Evolutionary conservation across 2,797 vertebrate species (phyloP).

Genomic region (Parambassis ranga): DNA sequence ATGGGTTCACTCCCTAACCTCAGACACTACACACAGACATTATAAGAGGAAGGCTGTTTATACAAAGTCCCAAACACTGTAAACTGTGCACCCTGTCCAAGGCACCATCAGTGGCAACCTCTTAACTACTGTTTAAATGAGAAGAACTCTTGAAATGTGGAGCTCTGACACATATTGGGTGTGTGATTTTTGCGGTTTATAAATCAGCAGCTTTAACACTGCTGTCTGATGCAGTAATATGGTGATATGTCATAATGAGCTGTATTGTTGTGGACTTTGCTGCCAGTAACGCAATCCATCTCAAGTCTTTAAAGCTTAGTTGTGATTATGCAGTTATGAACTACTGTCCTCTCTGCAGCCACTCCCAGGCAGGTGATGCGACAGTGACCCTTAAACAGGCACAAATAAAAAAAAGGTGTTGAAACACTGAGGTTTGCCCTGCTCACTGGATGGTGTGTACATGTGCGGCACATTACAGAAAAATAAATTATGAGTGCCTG

Average conservation of each 20-base stretch:
- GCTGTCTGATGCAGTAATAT: constrained; percentile 4
- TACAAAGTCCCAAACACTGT: background rate
- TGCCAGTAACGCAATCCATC: background rate
- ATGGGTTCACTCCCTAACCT: constrained; percentile 51
- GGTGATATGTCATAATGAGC: background rate
- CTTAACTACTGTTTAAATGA: background rate
- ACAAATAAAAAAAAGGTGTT: constrained; percentile 9
- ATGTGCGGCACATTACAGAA: background rate
- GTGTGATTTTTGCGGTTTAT: constrained; percentile 7
- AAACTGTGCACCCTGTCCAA: background rate
- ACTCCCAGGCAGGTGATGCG: constrained; percentile 45
- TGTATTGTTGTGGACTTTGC: constrained; percentile 15
- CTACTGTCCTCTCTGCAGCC: constrained; percentile 22
- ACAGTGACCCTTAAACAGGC: constrained; percentile 56
- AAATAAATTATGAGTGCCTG: constrained; percentile 23
- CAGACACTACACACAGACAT: constrained; percentile 52
- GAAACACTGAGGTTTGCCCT: constrained; percentile 9
- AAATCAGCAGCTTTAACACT: constrained; percentile 8
- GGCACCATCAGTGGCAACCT: background rate
- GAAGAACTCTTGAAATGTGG: background rate
- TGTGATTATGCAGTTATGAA: constrained; percentile 24
- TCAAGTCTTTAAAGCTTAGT: constrained; percentile 41
- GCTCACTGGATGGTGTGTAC: background rate
- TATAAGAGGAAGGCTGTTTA: constrained; percentile 42
- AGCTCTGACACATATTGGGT: background rate